A percentile compares a stretch with the other conserved stretches of the same genome.
These are phyloP conservation scores for Rhynchotus rufescens DNA, from an alignment of 2,797 vertebrate species.

Conservation along the genomic window DNA sequence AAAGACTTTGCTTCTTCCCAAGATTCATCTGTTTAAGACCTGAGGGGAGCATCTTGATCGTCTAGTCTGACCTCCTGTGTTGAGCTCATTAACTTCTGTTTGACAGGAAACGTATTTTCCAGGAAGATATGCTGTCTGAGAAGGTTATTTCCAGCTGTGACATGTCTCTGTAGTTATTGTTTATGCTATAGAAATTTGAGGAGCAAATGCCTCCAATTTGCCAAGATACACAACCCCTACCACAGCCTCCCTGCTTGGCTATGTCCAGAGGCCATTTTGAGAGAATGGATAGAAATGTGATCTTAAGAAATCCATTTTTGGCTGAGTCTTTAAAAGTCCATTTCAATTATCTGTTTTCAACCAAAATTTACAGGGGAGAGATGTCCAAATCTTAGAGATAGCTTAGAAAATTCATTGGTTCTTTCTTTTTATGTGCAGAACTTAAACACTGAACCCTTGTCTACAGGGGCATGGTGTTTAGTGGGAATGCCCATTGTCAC, in stretches of 20 bases:
- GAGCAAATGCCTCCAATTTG: conserved; percentile 3
- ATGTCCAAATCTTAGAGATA: not conserved
- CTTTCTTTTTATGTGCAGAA: not conserved
- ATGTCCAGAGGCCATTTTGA: not conserved
- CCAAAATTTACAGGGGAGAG: not conserved
- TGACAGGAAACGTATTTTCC: conserved; percentile 28
- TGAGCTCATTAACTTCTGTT: conserved; percentile 16
- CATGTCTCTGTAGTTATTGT: conserved; percentile 44
- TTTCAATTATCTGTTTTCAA: not conserved
- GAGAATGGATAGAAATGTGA: not conserved
- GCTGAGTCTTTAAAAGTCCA: not conserved
- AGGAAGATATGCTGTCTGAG: conserved; percentile 30
- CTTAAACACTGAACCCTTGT: not conserved
- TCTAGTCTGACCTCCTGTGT: not conserved
- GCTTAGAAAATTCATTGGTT: not conserved
- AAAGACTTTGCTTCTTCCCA: not conserved
- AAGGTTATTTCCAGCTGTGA: conserved; percentile 51
- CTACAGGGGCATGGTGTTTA: not conserved
- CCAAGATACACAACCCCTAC: not conserved
- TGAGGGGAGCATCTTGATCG: not conserved
- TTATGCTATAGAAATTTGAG: conserved; percentile 52
- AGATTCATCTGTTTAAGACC: not conserved
- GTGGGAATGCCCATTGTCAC: not conserved
- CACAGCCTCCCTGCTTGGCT: fast-evolving
- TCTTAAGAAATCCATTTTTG: conserved; percentile 27